Evolutionary conservation across 2,113 vertebrate species (phyloP).

Genomic region (Misgurnus anguillicaudatus): DNA sequence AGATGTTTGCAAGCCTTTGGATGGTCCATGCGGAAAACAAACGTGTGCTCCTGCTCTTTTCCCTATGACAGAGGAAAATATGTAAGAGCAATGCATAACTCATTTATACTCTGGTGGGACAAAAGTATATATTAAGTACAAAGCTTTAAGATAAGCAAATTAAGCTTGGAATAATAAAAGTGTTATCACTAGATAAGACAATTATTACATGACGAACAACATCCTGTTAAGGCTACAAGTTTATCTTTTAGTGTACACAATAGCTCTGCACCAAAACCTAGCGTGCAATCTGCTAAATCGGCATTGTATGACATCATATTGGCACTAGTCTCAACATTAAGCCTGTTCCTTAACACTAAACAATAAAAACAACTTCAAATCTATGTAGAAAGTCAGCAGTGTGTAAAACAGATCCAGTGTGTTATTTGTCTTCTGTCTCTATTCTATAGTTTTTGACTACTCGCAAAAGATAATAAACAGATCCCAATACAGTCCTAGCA

Average conservation of each 20-base stretch:
- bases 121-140: background rate
- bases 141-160: background rate
- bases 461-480: background rate
- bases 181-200: too few relatives aligned
- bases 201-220: background rate
- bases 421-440: background rate
- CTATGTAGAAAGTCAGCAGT: background rate
- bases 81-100: background rate
- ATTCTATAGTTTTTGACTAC: background rate
- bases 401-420: too few relatives aligned
- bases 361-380: background rate
- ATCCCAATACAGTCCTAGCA: background rate
- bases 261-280: too few relatives aligned
- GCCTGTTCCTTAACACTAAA: background rate
- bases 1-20: conserved; percentile 98
- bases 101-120: background rate
- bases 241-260: background rate
- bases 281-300: too few relatives aligned
- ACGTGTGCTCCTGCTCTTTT: conserved; percentile 98
- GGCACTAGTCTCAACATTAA: too few relatives aligned
- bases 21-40: conserved; percentile 96
- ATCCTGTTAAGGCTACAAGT: background rate
- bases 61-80: conserved; percentile 72
- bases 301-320: too few relatives aligned
- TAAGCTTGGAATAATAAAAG: background rate